Evolutionary conservation across 2,113 vertebrate species (phyloP), one percentile per base, ranked within the genome.

Genomic region (Calyptommatus sinebrachiatus): DNA sequence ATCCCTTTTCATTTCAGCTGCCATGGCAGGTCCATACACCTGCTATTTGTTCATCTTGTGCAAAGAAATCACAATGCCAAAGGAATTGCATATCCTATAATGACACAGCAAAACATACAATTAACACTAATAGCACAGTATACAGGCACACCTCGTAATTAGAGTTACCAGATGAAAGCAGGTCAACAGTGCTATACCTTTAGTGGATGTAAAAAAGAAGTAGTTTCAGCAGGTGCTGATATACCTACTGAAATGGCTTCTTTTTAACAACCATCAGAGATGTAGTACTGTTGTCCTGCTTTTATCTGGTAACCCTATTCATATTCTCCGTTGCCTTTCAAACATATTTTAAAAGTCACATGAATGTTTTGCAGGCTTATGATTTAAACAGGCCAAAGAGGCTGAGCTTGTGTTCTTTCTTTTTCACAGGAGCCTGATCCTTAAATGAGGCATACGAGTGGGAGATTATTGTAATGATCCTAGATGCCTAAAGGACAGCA

Each of bases 101-200:
- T 81, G 57, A 76, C n/a, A 70, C 66, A 81, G 41, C 50, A 76
- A 76, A 76, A 70, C 41, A 76, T 81, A 70, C 76, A 76, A 76
- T 81, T 81, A 81, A 62, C 73, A 60, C 70, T 88, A 88, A 89
- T 89, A 83, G 89, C 2, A 57, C 53, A 57, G 53, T 77, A 69
- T 76, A 57, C 8, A 16, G 0, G 1, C 26, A 83, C 0, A 0
- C 48, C 46, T 53, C 5, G 35, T 41, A 41, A 41, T 41, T 41
- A 41, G 35, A 41, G 35, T 41, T 41, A 41, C 35, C 35, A 41
- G 35, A 41, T 41, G 5, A 41, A 41, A 41, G 35, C 35, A 41
- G 35, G 3, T 41, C 35, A 41, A 41, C 35, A 41, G 35, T 41
- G 35, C 35, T 41, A 41, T 41, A 5, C 35, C 35, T 41, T 41